Base-by-base conservation (phyloP, 2,888 invertebrate genomes). In the Coenonympha arcania region DNA sequence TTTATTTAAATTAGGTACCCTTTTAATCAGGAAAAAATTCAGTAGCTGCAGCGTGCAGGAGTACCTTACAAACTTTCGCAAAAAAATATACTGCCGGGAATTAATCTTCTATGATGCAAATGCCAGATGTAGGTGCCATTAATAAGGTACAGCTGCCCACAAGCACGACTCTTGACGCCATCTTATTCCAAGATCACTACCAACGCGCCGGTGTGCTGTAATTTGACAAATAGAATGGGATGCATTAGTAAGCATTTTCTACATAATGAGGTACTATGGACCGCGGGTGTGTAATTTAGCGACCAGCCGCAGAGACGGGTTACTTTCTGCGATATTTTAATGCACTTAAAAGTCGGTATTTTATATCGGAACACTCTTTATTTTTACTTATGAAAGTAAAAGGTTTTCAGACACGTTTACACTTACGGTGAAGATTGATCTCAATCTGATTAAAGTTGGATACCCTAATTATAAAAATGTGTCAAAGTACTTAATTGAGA, bases 191-290 rank as follows among this genome's bases (percentile, higher is more conserved):
- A 74, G 71, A 81, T 79, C 59, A 59, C 58, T 52, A 58, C 52
- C 59, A 66, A 72, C 65, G 74, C 59, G 65, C 72, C 65, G 74
- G 76, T 65, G 76, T 40, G 40, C 49, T 85, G 76, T 85, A 85
- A 85, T 86, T 86, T 86, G 79, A 83, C 79, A 84, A 84, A 81
- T 84, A 82, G 79, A 85, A 84, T 84, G 72, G 81, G 83, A 80
- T 84, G 82, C 85, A 85, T 85, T 85, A 85, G 80, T 73, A 71
- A 70, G 76, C 78, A 74, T 82, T 85, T 79, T 73, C 73, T 71
- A 62, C 70, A 73, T 84, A 83, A 83, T 84, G 69, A 74, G 73
- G 73, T 73, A 77, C 79, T 69, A 65, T 66, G 66, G 73, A 58
- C 63, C 68, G 57, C 63, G 61, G 63, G 68, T 73, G 72, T 85